Evolutionary conservation across 2,888 invertebrate species (phyloP).

Genomic region (Clunio marinus): DNA sequence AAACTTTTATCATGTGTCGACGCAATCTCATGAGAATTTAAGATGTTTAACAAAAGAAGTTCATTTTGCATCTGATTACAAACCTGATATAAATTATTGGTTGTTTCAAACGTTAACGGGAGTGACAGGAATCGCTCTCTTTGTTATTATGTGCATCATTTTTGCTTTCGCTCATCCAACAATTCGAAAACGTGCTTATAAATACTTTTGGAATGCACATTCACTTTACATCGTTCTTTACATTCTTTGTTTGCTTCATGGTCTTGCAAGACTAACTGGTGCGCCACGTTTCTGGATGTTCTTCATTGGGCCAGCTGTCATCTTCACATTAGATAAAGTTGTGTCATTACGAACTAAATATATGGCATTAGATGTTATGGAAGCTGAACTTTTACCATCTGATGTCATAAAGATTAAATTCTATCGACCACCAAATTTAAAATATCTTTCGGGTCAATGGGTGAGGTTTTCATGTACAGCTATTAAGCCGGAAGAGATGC

Average conservation of each 20-base stretch:
- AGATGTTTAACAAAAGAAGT: constrained; percentile 90
- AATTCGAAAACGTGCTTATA: constrained; percentile 87
- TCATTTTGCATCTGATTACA: constrained; percentile 88
- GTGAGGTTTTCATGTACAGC: constrained; percentile 87
- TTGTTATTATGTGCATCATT: constrained; percentile 88
- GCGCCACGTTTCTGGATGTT: constrained; percentile 92
- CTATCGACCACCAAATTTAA: constrained; percentile 90
- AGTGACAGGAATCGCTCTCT: constrained; percentile 79
- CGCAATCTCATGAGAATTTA: constrained; percentile 88
- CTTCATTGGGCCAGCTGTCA: constrained; percentile 83
- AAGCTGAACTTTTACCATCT: constrained; percentile 89
- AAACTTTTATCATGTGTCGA: constrained; percentile 96
- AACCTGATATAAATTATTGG: constrained; percentile 93
- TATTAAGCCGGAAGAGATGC: constrained; percentile 84
- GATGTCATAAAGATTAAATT: constrained; percentile 93
- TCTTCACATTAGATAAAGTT: constrained; percentile 87
- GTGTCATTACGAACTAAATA: constrained; percentile 87
- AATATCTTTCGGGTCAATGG: constrained; percentile 93
- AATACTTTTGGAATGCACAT: constrained; percentile 93
- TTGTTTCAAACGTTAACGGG: constrained; percentile 92
- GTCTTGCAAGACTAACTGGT: constrained; percentile 84
- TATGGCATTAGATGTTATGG: constrained; percentile 86
- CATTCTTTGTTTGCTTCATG: constrained; percentile 80
- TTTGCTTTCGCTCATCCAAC: constrained; percentile 95
- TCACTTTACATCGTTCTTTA: constrained; percentile 83